These are phyloP conservation scores for Mormoops blainvillei DNA, from an alignment of 2,113 vertebrate genomes.

Conservation along the genomic window DNA sequence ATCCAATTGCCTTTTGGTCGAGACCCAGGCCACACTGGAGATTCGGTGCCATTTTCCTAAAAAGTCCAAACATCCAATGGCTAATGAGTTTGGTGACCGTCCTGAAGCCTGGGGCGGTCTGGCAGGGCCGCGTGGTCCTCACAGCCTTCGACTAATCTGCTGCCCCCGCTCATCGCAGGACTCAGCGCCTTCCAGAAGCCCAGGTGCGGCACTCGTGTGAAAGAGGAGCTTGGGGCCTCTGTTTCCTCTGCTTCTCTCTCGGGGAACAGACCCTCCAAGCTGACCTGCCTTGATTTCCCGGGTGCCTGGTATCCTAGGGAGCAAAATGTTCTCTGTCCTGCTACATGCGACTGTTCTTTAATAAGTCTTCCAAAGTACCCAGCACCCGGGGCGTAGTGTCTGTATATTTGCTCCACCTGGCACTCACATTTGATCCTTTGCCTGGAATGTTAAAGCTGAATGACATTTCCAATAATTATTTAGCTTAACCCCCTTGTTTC, in stretches of 20 bases:
- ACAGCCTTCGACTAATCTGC: rapidly evolving
- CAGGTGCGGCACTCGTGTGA: background rate
- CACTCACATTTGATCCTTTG: background rate
- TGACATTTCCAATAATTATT: background rate
- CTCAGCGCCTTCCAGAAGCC: background rate
- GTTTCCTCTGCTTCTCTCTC: background rate
- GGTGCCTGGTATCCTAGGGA: background rate
- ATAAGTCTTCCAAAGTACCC: background rate
- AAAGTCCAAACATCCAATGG: background rate
- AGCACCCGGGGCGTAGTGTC: too few species aligned
- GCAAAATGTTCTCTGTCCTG: background rate
- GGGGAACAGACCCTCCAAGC: background rate
- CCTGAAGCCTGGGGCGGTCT: background rate
- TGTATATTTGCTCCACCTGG: background rate
- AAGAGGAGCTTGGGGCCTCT: background rate
- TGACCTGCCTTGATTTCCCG: background rate
- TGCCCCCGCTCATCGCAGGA: too few species aligned
- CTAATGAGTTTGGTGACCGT: background rate
- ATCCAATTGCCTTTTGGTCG: background rate
- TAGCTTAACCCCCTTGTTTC: background rate
- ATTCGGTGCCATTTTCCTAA: background rate
- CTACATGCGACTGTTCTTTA: background rate
- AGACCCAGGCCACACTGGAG: background rate
- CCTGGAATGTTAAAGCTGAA: background rate
- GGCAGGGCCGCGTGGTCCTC: background rate